A percentile compares a stretch with the other conserved stretches of the same genome.
phyloP scores from a whole-genome alignment of 2,113 vertebrate genomes.

The Campylorhamphus procurvoides region DNA sequence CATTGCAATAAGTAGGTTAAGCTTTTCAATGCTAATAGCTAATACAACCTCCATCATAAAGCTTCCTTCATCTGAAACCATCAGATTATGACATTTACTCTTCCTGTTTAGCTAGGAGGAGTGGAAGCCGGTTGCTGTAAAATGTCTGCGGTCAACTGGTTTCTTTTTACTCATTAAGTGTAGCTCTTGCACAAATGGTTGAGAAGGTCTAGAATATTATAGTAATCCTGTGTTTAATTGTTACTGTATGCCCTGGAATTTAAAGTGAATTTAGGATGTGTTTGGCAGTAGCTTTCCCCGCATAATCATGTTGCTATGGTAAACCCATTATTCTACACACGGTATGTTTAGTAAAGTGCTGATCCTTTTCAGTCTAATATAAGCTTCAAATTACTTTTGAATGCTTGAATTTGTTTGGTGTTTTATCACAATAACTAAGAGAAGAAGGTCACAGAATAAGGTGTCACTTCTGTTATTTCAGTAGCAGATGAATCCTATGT shows the following conservation, averaged over 20 bases:
- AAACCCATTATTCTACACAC: constrained; percentile 70
- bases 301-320: constrained; percentile 76
- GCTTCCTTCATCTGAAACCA: not conserved
- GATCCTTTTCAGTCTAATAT: constrained; percentile 58
- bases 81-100: not conserved
- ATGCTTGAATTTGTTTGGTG: not conserved
- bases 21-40: not conserved
- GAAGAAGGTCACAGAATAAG: not conserved
- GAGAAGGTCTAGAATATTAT: constrained; percentile 34
- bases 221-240: constrained; percentile 57
- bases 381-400: constrained; percentile 66
- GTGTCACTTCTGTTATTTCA: not conserved
- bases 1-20: not conserved
- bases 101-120: not conserved
- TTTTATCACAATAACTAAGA: constrained; percentile 22
- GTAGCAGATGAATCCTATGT: not conserved
- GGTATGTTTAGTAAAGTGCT: constrained; percentile 53
- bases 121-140: not conserved
- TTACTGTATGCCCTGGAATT: constrained; percentile 38
- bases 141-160: not conserved
- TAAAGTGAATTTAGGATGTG: constrained; percentile 49
- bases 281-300: constrained; percentile 51
- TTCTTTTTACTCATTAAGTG: not conserved
- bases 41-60: not conserved
- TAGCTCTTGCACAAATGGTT: not conserved